Evolutionary conservation across 1,140 invertebrate species (phyloP).

Genomic region (Pseudomyrmex gracilis): DNA sequence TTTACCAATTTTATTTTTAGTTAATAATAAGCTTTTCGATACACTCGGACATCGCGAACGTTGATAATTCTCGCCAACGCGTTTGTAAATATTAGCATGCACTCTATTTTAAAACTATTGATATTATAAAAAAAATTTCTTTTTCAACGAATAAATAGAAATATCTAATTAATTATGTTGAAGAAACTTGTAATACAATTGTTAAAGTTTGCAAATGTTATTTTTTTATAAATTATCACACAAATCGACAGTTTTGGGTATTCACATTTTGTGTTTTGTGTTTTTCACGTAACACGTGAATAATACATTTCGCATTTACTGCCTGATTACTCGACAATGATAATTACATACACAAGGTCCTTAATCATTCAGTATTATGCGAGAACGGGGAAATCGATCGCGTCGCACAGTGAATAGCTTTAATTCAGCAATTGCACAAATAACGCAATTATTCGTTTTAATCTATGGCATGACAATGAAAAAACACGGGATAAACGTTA

Average conservation of each 20-base stretch:
- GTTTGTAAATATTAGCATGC: too few relatives aligned
- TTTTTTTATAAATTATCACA: neutral
- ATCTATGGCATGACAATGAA: constrained; percentile 37
- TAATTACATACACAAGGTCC: constrained; percentile 36
- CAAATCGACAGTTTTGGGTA: neutral
- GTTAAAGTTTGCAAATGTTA: neutral
- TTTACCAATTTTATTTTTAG: neutral
- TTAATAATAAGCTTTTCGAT: neutral
- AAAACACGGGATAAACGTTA: neutral
- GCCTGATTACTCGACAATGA: constrained; percentile 28
- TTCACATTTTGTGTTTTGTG: neutral
- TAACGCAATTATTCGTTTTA: constrained; percentile 57
- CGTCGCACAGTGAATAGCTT: constrained; percentile 43
- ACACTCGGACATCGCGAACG: neutral
- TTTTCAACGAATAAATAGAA: neutral
- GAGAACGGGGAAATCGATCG: constrained; percentile 54
- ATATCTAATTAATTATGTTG: neutral
- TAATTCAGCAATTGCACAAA: constrained; percentile 41
- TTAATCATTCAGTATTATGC: constrained; percentile 65
- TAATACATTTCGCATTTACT: constrained; percentile 21
- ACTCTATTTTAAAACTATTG: too few relatives aligned
- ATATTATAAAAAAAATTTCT: neutral
- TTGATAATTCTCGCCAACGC: neutral
- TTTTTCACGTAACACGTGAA: constrained; percentile 4
- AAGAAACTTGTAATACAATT: neutral